phyloP scores from a whole-genome alignment of 2,888 invertebrate species.

The Oasisia sp. region DNA sequence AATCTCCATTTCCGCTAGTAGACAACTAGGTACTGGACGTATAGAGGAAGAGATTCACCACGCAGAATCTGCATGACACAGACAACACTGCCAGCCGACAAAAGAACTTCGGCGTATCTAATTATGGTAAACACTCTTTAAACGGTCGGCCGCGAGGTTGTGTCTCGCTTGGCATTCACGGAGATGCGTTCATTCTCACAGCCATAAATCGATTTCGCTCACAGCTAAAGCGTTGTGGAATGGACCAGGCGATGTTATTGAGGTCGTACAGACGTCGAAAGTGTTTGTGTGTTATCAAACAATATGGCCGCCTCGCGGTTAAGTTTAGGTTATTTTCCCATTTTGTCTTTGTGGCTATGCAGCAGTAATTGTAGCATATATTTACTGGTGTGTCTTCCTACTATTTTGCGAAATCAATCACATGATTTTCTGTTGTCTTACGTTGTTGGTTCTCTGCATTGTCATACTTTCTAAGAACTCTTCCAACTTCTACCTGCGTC shows the following conservation, averaged over 20 bases:
- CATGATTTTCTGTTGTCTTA: too few relatives aligned
- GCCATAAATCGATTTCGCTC: neutral
- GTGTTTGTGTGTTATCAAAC: neutral
- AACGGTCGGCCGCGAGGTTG: neutral
- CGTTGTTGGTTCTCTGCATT: too few relatives aligned
- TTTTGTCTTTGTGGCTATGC: neutral
- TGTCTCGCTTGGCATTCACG: neutral
- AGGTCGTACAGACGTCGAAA: neutral
- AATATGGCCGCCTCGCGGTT: too few relatives aligned
- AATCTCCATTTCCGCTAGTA: neutral
- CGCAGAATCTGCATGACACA: neutral
- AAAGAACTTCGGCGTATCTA: neutral
- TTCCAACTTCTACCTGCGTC: neutral
- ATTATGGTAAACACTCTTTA: neutral
- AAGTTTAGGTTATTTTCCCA: neutral
- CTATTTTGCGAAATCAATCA: too few relatives aligned
- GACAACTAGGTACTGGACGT: neutral
- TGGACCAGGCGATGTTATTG: neutral
- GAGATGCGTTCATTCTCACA: neutral
- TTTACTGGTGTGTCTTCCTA: too few relatives aligned
- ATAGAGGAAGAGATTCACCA: neutral
- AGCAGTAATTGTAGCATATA: neutral
- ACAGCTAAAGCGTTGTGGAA: neutral
- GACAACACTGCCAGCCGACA: neutral
- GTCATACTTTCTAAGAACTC: neutral